Evolutionary conservation across 2,113 vertebrate species (phyloP).

Genomic region (Istiophorus platypterus): DNA sequence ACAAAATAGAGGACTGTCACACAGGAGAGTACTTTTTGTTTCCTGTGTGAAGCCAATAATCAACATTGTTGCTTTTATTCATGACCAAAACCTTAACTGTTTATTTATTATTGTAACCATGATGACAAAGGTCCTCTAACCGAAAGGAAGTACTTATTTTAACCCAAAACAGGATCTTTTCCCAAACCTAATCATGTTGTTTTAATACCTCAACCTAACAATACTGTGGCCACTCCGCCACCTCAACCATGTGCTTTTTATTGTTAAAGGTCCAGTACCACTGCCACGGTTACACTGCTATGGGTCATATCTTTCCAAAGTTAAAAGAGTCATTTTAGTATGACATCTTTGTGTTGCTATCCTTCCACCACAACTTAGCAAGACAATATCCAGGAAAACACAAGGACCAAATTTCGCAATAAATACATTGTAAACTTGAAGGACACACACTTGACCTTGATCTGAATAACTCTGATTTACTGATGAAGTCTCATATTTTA

Average conservation of each 20-base stretch:
- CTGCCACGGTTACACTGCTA: neutral
- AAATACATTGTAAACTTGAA: neutral
- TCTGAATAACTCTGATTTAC: neutral
- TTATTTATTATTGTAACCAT: no score
- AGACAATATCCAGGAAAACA: neutral
- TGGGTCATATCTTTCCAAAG: neutral
- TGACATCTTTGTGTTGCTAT: neutral
- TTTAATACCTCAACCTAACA: no score
- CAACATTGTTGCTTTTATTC: no score
- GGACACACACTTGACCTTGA: neutral
- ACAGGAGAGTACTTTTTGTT: neutral
- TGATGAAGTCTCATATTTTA: neutral
- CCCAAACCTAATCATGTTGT: neutral
- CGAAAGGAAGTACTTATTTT: no score
- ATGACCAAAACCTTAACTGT: no score
- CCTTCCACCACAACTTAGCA: neutral
- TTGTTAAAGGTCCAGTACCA: neutral
- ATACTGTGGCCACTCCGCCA: neutral
- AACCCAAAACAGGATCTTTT: no score
- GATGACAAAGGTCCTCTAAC: no score
- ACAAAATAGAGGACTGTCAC: no score
- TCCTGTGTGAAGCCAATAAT: no score
- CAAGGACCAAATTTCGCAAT: neutral
- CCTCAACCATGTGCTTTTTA: neutral
- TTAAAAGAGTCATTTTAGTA: neutral